Percentiles rank a stretch among this genome's conserved stretches.
phyloP scores from a whole-genome alignment of 2,113 vertebrate genomes.

The Tychaedon coryphoeus region DNA sequence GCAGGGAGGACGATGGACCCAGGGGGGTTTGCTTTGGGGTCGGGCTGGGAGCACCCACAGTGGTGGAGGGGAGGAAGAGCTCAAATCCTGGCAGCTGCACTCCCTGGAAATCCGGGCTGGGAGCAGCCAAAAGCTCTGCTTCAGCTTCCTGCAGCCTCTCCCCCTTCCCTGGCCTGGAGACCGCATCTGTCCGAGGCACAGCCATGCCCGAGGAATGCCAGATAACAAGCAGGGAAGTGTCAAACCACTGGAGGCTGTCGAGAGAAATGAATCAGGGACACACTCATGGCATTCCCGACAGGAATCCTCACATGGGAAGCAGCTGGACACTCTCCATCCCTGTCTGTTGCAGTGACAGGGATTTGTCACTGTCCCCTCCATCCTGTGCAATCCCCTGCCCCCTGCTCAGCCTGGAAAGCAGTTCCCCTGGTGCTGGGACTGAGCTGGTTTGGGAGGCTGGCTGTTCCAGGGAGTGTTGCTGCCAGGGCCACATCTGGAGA shows the following conservation, averaged over 20 bases:
- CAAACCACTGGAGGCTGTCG: neutral
- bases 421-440: fast-evolving
- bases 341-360: fast-evolving
- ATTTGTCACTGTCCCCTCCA: neutral
- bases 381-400: fast-evolving
- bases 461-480: fast-evolving
- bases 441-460: neutral
- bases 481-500: neutral
- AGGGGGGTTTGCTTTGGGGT: neutral
- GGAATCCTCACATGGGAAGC: neutral
- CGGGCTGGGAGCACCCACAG: neutral
- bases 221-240: conserved; percentile 35
- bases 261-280: conserved; percentile 9
- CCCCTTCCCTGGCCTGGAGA: neutral
- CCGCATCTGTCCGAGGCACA: neutral
- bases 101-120: neutral
- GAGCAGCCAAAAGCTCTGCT: neutral
- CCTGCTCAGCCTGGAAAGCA: neutral
- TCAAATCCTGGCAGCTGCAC: neutral
- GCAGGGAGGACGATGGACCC: fast-evolving
- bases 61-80: neutral
- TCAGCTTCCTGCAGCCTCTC: neutral
- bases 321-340: neutral
- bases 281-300: neutral
- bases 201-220: neutral